Percentiles rank a stretch among this genome's conserved stretches.
Conservation (phyloP, 2,888 invertebrate species). For the Stomorhina lunata region DNA sequence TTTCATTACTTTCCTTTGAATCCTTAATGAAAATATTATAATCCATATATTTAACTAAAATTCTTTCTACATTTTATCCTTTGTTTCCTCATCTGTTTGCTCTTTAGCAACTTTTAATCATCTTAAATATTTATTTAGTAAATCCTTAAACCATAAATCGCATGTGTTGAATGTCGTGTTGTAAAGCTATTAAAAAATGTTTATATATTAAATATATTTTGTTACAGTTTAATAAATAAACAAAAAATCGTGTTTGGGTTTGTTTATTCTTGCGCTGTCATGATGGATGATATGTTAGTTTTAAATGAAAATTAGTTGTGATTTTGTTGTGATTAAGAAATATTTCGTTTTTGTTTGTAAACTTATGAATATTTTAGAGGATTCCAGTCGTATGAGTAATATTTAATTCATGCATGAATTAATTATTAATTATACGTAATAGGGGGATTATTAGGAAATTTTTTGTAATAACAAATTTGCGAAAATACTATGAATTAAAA, state of each 20-base stretch:
- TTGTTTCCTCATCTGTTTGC: background rate
- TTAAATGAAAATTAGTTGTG: background rate
- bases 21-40: too few relatives aligned
- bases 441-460: background rate
- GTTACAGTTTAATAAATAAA: constrained; percentile 18
- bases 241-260: constrained; percentile 2
- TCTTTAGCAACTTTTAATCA: background rate
- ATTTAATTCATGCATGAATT: background rate
- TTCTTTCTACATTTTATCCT: background rate
- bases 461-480: background rate
- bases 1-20: too few relatives aligned
- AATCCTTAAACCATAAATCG: background rate
- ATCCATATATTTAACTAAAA: constrained; percentile 2
- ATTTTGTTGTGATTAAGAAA: background rate
- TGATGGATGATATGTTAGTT: background rate
- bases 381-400: background rate
- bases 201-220: constrained; percentile 30
- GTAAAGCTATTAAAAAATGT: constrained; percentile 44
- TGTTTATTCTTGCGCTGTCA: background rate
- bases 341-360: background rate
- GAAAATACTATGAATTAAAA: too few relatives aligned
- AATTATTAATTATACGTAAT: background rate
- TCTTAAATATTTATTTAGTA: constrained; percentile 1
- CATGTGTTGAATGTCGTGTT: constrained; percentile 48
- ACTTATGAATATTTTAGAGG: background rate